These are phyloP conservation scores for Onychomys torridus DNA, from an alignment of 2,797 vertebrate genomes.

Conservation along the genomic window DNA sequence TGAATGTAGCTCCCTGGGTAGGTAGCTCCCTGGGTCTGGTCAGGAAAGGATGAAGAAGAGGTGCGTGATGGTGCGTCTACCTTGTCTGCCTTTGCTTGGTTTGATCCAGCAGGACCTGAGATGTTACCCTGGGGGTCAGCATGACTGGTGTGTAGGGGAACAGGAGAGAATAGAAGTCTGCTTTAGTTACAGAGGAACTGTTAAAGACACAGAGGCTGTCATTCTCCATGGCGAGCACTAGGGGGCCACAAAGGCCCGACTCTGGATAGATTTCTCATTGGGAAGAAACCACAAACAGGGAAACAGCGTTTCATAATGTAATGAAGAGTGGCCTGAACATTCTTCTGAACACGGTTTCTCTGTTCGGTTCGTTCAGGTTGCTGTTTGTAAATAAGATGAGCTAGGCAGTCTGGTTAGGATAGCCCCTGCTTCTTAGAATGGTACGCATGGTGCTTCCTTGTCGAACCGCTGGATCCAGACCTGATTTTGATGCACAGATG, in stretches of 20 bases:
- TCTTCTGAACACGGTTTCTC: neutral
- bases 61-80: neutral
- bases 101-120: neutral
- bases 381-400: neutral
- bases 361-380: neutral
- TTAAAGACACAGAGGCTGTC: neutral
- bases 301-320: neutral
- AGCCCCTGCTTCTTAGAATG: neutral
- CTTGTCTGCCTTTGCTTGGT: neutral
- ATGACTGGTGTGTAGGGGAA: neutral
- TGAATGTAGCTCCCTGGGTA: too few species aligned
- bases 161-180: neutral
- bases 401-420: neutral
- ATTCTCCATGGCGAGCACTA: conserved; percentile 49
- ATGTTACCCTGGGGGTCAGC: neutral
- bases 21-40: neutral
- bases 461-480: neutral
- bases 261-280: neutral
- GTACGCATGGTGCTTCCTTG: neutral
- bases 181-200: neutral
- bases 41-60: neutral
- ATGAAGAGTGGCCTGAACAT: neutral
- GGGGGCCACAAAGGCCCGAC: conserved; percentile 52
- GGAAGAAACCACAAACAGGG: neutral
- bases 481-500: neutral